Conservation (phyloP, 2,888 invertebrate species). For the Euclidia mi region DNA sequence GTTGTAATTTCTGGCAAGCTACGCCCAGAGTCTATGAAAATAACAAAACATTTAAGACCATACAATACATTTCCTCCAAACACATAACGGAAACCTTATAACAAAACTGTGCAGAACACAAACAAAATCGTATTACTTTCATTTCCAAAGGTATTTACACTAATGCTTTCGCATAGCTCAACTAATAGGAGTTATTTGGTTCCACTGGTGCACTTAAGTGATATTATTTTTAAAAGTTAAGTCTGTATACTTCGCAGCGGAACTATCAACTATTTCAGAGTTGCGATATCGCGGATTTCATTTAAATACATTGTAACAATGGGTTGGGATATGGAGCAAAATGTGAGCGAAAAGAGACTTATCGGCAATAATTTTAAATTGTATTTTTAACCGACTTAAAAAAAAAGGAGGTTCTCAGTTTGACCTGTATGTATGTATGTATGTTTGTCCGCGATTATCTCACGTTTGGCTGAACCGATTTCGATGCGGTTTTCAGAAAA, state of each 20-base stretch:
- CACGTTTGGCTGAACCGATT: too few relatives aligned
- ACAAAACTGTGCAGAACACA: not conserved
- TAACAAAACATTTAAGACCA: too few relatives aligned
- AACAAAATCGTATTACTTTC: slow-evolving; percentile 9
- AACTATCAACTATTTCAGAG: slow-evolving; percentile 54
- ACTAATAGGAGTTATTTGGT: slow-evolving; percentile 22
- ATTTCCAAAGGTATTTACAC: slow-evolving; percentile 15
- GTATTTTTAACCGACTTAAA: too few relatives aligned
- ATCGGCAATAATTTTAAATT: too few relatives aligned
- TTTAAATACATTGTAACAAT: slow-evolving; percentile 66
- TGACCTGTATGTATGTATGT: too few relatives aligned
- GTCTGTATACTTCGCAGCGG: slow-evolving; percentile 30
- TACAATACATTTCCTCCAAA: not conserved
- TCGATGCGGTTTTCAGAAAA: too few relatives aligned
- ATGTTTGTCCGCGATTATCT: too few relatives aligned
- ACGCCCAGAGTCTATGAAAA: too few relatives aligned
- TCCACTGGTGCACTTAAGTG: slow-evolving; percentile 16
- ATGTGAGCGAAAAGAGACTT: not conserved
- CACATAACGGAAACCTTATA: not conserved
- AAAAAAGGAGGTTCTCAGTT: too few relatives aligned
- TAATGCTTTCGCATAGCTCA: slow-evolving; percentile 14
- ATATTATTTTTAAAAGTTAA: slow-evolving; percentile 39
- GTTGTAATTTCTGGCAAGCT: too few relatives aligned
- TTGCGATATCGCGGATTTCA: slow-evolving; percentile 57
- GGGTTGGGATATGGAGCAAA: slow-evolving; percentile 27